These are phyloP conservation scores for Gisinianus flammeolus DNA, from an alignment of 2,888 invertebrate species.

Conservation along the genomic window DNA sequence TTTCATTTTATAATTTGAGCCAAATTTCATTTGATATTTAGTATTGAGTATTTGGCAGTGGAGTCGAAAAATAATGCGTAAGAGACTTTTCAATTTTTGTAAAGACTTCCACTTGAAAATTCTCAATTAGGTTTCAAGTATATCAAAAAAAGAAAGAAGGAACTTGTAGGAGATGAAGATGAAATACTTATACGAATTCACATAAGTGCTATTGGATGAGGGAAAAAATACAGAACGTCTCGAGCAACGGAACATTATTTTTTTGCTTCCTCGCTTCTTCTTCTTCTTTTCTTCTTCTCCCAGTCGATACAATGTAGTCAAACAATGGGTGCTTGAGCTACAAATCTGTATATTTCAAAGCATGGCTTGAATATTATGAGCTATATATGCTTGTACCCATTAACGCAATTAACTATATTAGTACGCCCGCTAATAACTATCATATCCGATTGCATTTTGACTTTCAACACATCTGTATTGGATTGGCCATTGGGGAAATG, in stretches of 20 bases:
- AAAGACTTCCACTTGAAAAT: too few relatives aligned
- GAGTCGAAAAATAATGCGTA: too few relatives aligned
- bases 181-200: background rate
- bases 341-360: too few relatives aligned
- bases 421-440: background rate
- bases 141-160: too few relatives aligned
- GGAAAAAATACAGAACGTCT: background rate
- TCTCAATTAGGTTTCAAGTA: slow-evolving; percentile 3
- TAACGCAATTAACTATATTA: background rate
- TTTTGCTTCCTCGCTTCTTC: background rate
- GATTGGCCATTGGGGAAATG: background rate
- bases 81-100: too few relatives aligned
- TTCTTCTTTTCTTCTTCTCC: background rate
- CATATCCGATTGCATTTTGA: background rate
- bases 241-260: slow-evolving; percentile 11
- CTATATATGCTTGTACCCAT: background rate
- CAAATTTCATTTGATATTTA: too few relatives aligned
- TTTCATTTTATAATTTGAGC: too few relatives aligned
- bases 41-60: too few relatives aligned
- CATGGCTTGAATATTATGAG: too few relatives aligned
- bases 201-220: background rate
- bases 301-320: background rate
- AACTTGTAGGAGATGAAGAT: background rate
- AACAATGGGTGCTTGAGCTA: slow-evolving; percentile 9
- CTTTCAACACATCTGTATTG: background rate